phyloP scores from a whole-genome alignment of 2,888 invertebrate species.

The Catonia carolina region DNA sequence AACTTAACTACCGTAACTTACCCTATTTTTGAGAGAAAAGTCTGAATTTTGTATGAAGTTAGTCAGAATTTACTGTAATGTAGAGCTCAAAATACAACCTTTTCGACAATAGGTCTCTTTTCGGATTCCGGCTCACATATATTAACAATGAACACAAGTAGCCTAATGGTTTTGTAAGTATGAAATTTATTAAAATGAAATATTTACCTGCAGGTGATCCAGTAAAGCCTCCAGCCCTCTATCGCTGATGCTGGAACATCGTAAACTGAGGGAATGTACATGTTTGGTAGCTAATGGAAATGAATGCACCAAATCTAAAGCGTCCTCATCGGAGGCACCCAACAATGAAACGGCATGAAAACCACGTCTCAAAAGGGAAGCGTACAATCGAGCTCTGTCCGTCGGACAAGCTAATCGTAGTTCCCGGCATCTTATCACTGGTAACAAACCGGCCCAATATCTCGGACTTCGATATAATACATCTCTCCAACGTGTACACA shows the following conservation, averaged over 20 bases:
- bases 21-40: too few relatives aligned
- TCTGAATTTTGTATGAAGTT: too few relatives aligned
- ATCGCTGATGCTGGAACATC: conserved; percentile 87
- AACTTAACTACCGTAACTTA: too few relatives aligned
- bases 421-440: conserved; percentile 80
- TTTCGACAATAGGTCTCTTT: too few relatives aligned
- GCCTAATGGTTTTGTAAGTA: too few relatives aligned
- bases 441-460: conserved; percentile 80
- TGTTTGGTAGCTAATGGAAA: conserved; percentile 75
- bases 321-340: conserved; percentile 84
- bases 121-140: too few relatives aligned
- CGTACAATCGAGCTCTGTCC: conserved; percentile 56
- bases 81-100: too few relatives aligned
- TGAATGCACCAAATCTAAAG: conserved; percentile 77
- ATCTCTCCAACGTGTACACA: conserved; percentile 81
- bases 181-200: too few relatives aligned
- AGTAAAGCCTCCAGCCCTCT: conserved; percentile 80
- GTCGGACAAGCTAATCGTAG: conserved; percentile 49
- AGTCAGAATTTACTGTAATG: too few relatives aligned
- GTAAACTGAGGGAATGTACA: conserved; percentile 74
- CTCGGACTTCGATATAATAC: conserved; percentile 78
- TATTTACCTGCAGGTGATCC: conserved; percentile 75
- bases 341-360: conserved; percentile 78
- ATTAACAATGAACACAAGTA: too few relatives aligned
- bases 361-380: conserved; percentile 74